Evolutionary conservation across 2,113 vertebrate genomes (phyloP), one percentile per base, ranked within the genome.

Genomic region (Cryptomyrus ogoouensis): DNA sequence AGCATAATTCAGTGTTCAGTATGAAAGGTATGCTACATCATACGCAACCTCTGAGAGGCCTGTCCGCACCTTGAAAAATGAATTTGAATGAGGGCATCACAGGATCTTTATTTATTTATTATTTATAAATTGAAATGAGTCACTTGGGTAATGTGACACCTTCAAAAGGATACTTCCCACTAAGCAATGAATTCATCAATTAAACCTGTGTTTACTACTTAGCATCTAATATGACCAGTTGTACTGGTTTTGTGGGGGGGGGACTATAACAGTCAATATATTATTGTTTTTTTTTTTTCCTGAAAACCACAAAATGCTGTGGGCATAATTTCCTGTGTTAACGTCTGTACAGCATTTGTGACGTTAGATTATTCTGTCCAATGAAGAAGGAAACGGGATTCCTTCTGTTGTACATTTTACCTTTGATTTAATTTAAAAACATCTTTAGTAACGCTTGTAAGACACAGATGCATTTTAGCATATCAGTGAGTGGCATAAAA

Each of bases 361-460:
- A 49, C 52, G 53, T 58, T 87, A 42, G 35, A 89, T 50, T 35
- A 86, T 47, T 46, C 53, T 85, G 80, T 89, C 58, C 17, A 89
- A 6, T 85, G 0, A 52, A 62, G 49, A 84, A 80, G 35, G 10
- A 74, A 70, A 47, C 58, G 24, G 53, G 35, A 86, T 74, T 87
- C 53, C 24, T 74, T 90, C 58, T 24, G 2, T 89, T 86, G 89
- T 86, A 86, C 35, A 70, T 27, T 19, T 46, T 86, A 70, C 86
- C 47, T 89, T 80, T 21, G 13, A 19, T 66, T 88, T 62, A n/a
- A 50, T 50, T 52, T 89, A 58, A 52, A 56, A 70, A 39, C 10
- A 84, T 35, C 19, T 24, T 58, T 8, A 58, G 27, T 39, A 15
- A 62, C 10, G 52, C 24, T 58, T 89, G 74, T 58, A 13, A 66